Evolutionary conservation across 2,888 invertebrate species (phyloP).

Genomic region (Dorcus hopei): DNA sequence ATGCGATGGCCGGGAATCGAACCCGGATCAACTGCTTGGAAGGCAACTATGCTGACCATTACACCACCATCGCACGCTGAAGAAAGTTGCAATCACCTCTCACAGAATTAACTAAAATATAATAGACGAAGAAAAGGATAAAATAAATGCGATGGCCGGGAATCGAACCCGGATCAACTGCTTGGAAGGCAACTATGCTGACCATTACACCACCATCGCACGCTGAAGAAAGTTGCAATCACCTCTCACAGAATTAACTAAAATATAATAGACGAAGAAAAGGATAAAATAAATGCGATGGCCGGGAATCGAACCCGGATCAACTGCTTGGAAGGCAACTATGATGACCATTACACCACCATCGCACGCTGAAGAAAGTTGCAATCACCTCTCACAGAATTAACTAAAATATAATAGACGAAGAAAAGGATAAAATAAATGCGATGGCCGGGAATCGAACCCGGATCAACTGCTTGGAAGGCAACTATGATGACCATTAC

Average conservation of each 20-base stretch:
- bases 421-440: constrained; percentile 6
- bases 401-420: no score
- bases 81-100: no score
- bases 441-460: constrained; percentile 50
- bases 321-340: constrained; percentile 52
- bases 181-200: constrained; percentile 52
- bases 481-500: constrained; percentile 52
- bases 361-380: neutral
- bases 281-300: constrained; percentile 30
- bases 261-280: no score
- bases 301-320: constrained; percentile 52
- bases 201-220: constrained; percentile 43
- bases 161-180: constrained; percentile 52
- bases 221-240: neutral
- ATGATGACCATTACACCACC: constrained; percentile 49
- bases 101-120: neutral
- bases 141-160: constrained; percentile 41
- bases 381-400: no score
- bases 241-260: no score
- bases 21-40: constrained; percentile 52
- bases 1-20: constrained; percentile 49
- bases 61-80: constrained; percentile 32
- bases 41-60: constrained; percentile 52
- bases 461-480: constrained; percentile 52
- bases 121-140: no score